phyloP scores from a whole-genome alignment of 2,797 vertebrate species.

The Chelmon rostratus region DNA sequence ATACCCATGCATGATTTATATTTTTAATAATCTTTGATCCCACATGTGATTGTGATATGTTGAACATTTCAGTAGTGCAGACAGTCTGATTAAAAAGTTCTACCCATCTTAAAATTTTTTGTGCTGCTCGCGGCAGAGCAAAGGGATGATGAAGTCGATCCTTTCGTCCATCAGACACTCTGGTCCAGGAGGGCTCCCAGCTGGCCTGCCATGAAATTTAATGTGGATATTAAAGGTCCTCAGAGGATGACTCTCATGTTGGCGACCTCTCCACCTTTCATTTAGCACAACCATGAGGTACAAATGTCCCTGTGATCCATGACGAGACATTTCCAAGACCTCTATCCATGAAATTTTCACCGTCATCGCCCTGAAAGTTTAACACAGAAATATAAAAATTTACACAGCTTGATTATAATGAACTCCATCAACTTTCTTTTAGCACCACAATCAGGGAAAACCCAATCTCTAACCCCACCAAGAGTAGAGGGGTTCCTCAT shows the following conservation, averaged over 20 bases:
- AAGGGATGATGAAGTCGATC: conserved; percentile 8
- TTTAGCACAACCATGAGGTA: neutral
- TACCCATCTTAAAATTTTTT: neutral
- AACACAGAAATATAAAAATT: neutral
- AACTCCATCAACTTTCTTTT: neutral
- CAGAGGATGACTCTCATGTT: conserved; percentile 1
- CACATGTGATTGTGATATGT: conserved; percentile 46
- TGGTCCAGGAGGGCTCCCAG: neutral
- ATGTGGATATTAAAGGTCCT: conserved; percentile 5
- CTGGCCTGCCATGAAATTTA: neutral
- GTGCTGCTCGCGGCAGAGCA: conserved; percentile 1
- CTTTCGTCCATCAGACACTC: neutral
- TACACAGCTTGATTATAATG: neutral
- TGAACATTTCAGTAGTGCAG: conserved; percentile 53
- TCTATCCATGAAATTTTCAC: neutral
- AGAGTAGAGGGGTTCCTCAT: neutral
- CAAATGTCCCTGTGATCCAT: conserved; percentile 15
- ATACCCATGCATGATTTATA: conserved; percentile 41
- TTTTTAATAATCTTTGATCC: conserved; percentile 49
- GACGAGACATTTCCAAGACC: conserved; percentile 2
- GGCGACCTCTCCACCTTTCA: conserved; percentile 3
- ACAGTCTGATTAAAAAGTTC: conserved; percentile 52
- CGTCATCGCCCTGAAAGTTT: neutral
- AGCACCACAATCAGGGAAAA: neutral
- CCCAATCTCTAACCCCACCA: neutral